These are phyloP conservation scores for Uloborus diversus DNA, from an alignment of 1,140 invertebrate species.

Conservation along the genomic window DNA sequence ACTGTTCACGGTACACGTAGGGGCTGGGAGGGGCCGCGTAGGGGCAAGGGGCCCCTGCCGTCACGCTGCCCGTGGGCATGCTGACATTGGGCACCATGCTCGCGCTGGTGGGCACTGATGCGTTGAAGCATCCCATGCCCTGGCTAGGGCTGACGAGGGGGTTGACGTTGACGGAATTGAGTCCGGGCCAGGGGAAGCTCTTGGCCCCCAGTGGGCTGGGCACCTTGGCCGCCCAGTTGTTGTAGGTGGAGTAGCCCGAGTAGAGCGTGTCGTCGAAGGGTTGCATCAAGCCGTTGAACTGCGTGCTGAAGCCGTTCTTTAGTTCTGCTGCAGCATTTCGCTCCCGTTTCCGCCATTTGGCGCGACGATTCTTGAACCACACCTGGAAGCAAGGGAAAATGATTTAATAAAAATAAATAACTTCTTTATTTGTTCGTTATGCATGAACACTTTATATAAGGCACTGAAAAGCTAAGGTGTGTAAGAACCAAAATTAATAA, in stretches of 20 bases:
- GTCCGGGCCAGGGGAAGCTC: slow-evolving; percentile 77
- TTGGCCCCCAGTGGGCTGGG: slow-evolving; percentile 73
- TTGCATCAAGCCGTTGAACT: slow-evolving; percentile 81
- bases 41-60: slow-evolving; percentile 62
- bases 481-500: no score
- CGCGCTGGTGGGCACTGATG: slow-evolving; percentile 61
- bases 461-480: no score
- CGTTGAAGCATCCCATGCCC: slow-evolving; percentile 70
- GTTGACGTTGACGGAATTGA: slow-evolving; percentile 76
- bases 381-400: slow-evolving; percentile 74
- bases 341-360: slow-evolving; percentile 99
- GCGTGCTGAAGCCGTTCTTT: slow-evolving; percentile 84
- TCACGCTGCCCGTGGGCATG: slow-evolving; percentile 59
- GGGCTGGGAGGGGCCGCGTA: slow-evolving; percentile 67
- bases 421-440: no score
- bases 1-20: slow-evolving; percentile 67
- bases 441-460: no score
- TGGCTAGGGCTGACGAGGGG: slow-evolving; percentile 85
- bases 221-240: slow-evolving; percentile 83
- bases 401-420: background rate
- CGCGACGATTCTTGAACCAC: slow-evolving; percentile 83
- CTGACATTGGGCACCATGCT: slow-evolving; percentile 60
- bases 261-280: slow-evolving; percentile 79
- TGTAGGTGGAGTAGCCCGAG: slow-evolving; percentile 79
- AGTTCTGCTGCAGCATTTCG: slow-evolving; percentile 90